Conservation (phyloP, 2,113 vertebrate genomes). For the Falcunculus frontatus region DNA sequence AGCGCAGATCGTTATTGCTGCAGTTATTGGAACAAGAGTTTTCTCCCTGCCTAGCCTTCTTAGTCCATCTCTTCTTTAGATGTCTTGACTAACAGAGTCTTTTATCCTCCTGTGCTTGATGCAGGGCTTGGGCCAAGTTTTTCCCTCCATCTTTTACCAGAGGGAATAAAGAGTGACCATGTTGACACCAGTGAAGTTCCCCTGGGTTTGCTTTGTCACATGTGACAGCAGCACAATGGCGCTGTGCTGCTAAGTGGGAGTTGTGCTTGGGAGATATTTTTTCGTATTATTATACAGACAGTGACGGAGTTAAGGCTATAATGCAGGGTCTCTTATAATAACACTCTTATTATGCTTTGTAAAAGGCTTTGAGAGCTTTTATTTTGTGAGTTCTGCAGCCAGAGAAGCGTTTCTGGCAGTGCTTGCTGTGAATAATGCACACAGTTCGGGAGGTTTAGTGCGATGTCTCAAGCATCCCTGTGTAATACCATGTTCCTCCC, state of each 20-base stretch:
- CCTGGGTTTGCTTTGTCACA: neutral
- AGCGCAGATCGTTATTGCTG: neutral
- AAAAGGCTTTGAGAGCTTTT: neutral
- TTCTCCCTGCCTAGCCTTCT: neutral
- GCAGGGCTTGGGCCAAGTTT: neutral
- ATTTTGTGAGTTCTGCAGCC: neutral
- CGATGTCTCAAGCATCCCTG: neutral
- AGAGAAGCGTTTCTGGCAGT: neutral
- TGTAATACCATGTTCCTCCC: neutral
- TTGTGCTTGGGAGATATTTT: neutral
- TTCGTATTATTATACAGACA: neutral
- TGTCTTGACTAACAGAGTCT: neutral
- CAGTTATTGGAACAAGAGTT: neutral
- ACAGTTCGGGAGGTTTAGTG: neutral
- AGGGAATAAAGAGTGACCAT: neutral
- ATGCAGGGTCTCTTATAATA: constrained; percentile 5
- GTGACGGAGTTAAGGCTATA: neutral
- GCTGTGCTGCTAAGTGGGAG: neutral
- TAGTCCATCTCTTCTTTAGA: neutral
- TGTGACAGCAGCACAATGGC: neutral
- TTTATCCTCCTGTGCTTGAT: neutral
- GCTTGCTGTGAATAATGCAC: neutral
- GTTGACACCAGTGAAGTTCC: neutral
- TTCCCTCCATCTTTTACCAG: neutral
- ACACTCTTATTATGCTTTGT: neutral